These are phyloP conservation scores for Calycopis cecrops DNA, from an alignment of 1,140 invertebrate species.

Conservation along the genomic window DNA sequence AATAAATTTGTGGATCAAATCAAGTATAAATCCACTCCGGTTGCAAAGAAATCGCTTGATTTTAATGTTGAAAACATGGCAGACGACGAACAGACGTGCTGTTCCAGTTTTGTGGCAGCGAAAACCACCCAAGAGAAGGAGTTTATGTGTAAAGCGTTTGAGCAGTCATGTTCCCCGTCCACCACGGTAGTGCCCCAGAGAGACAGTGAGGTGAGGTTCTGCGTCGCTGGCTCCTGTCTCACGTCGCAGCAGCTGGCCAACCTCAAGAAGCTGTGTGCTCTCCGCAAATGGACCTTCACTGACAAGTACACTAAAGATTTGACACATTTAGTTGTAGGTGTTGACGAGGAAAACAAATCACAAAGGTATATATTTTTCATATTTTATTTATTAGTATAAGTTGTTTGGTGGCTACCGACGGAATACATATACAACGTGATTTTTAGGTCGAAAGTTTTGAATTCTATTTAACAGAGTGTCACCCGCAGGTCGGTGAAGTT, in stretches of 20 bases:
- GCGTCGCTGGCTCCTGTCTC: conserved; percentile 56
- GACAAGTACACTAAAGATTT: conserved; percentile 53
- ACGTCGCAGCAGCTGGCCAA: conserved; percentile 31
- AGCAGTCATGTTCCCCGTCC: conserved; percentile 29
- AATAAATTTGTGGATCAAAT: conserved; percentile 56
- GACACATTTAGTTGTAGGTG: conserved; percentile 63
- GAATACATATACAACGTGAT: no score
- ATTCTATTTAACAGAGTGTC: no score
- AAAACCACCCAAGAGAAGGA: conserved; percentile 58
- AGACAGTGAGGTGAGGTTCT: conserved; percentile 30
- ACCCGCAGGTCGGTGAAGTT: conserved; percentile 56
- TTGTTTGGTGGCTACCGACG: no score
- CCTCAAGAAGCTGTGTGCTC: conserved; percentile 41
- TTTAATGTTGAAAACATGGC: conserved; percentile 35
- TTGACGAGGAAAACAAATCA: conserved; percentile 58
- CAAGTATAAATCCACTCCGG: conserved; percentile 56
- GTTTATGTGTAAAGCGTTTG: conserved; percentile 53
- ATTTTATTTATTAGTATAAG: no score
- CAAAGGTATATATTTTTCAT: conserved; percentile 42
- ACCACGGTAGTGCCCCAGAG: conserved; percentile 15
- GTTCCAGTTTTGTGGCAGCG: conserved; percentile 34
- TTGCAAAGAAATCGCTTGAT: conserved; percentile 57
- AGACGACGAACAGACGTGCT: conserved; percentile 45
- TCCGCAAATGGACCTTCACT: conserved; percentile 47
- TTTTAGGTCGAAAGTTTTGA: no score